These are phyloP conservation scores for Ctenopoma kingsleyae DNA, from an alignment of 2,797 vertebrate species.

Conservation along the genomic window DNA sequence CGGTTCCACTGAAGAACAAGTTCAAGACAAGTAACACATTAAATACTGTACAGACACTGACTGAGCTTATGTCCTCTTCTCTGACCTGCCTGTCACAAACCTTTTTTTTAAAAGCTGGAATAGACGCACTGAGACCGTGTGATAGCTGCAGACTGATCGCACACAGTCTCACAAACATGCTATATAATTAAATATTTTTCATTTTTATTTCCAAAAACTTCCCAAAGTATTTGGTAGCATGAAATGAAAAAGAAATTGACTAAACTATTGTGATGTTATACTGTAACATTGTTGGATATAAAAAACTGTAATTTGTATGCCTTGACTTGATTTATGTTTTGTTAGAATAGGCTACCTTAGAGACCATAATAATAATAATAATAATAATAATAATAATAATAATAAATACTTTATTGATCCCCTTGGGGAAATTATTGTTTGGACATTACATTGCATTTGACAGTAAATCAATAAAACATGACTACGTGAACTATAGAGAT, in stretches of 20 bases:
- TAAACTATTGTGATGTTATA: neutral
- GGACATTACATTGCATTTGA: neutral
- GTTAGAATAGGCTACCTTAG: too few species aligned
- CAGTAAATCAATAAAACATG: neutral
- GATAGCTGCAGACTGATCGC: neutral
- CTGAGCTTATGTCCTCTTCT: constrained; percentile 8
- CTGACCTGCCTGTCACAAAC: constrained; percentile 15
- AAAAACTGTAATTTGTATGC: neutral
- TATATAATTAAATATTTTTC: neutral
- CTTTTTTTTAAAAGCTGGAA: constrained; percentile 18
- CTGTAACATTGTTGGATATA: neutral
- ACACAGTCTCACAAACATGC: neutral
- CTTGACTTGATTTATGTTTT: neutral
- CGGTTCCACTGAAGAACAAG: constrained; percentile 14
- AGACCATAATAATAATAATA: too few species aligned
- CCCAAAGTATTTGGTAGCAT: too few species aligned
- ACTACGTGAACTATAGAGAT: rapidly evolving
- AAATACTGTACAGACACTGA: neutral
- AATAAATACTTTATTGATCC: too few species aligned
- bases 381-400: too few species aligned
- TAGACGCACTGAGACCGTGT: constrained; percentile 10
- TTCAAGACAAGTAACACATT: neutral
- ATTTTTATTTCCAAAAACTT: neutral
- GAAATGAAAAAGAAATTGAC: too few species aligned
- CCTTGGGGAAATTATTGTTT: too few species aligned